Evolutionary conservation across 2,113 vertebrate genomes (phyloP), one percentile per base, ranked within the genome.

Genomic region (Equus quagga): DNA sequence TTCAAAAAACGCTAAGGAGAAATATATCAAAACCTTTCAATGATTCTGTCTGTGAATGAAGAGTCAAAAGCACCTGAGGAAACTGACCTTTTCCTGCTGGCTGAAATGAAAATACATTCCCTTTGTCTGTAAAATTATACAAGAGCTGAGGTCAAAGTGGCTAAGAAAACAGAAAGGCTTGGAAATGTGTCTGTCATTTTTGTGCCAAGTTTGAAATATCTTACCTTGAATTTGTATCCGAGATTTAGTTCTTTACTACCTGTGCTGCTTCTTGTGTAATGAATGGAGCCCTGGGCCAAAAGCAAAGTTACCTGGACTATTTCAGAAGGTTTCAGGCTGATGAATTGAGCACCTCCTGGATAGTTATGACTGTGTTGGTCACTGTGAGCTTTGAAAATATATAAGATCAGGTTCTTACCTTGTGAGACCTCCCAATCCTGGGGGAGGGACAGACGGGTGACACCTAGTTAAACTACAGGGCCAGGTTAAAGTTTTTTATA

Each of bases 101-200:
- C 69, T 96, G 78, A 96, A 97, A 97, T 91, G 46, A 86, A 95
- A 93, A 96, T 17, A n/a, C 44, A 85, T 79, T 89, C 36, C 26
- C 41, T 58, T 58, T 83, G 26, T 62, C 67, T 72, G 41, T 60
- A 95, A 83, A 96, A 91, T 82, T 86, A 91, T 31, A 86, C 0
- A 46, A 89, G 51, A 93, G 82, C n/a, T 31, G 33, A 95, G 64
- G 73, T 86, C 91, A 93, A 96, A 91, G 80, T 64, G 46, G 69
- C 23, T 93, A 96, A 96, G 82, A 93, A 91, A 92, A 90, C 36
- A 94, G 10, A 80, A 89, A n/a, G 64, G 28, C 19, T 82, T 96
- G 33, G 46, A 93, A 92, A 82, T 17, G 75, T 15, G 18, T 79
- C 8, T 91, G 24, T 84, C 54, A 94, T 75, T 93, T 94, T 96